phyloP scores from a whole-genome alignment of 2,797 vertebrate genomes.

The Poeciliopsis gracilis region DNA sequence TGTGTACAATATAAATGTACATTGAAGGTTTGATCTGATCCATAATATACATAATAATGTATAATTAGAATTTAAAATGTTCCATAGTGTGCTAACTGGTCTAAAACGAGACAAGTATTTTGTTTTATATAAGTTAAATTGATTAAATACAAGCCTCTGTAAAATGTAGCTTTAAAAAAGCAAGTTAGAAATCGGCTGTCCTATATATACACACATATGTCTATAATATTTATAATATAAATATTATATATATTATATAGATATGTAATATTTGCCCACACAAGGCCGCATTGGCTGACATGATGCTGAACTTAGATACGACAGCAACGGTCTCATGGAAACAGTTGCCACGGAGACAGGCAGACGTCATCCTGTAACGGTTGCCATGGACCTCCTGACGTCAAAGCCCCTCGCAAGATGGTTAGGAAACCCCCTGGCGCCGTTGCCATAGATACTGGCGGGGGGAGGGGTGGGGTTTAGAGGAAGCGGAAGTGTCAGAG shows the following conservation, averaged over 20 bases:
- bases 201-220: not conserved
- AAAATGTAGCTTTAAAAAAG: not conserved
- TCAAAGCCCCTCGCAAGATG: slow-evolving; percentile 79
- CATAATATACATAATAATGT: not conserved
- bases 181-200: not conserved
- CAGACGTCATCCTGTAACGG: slow-evolving; percentile 80
- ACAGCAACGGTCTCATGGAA: slow-evolving; percentile 72
- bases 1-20: not conserved
- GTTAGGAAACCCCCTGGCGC: slow-evolving; percentile 77
- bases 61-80: not conserved
- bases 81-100: not conserved
- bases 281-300: slow-evolving; percentile 57
- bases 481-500: slow-evolving; percentile 90
- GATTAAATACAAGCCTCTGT: not conserved
- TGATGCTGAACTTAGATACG: slow-evolving; percentile 56
- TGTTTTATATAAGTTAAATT: too few relatives aligned
- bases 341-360: slow-evolving; percentile 79
- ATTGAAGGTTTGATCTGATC: not conserved
- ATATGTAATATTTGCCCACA: slow-evolving; percentile 42
- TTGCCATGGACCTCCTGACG: slow-evolving; percentile 83
- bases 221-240: not conserved
- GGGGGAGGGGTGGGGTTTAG: slow-evolving; percentile 82
- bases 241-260: not conserved
- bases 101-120: not conserved
- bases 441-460: slow-evolving; percentile 78